phyloP scores from a whole-genome alignment of 2,797 vertebrate species.

The Ibycter americanus region DNA sequence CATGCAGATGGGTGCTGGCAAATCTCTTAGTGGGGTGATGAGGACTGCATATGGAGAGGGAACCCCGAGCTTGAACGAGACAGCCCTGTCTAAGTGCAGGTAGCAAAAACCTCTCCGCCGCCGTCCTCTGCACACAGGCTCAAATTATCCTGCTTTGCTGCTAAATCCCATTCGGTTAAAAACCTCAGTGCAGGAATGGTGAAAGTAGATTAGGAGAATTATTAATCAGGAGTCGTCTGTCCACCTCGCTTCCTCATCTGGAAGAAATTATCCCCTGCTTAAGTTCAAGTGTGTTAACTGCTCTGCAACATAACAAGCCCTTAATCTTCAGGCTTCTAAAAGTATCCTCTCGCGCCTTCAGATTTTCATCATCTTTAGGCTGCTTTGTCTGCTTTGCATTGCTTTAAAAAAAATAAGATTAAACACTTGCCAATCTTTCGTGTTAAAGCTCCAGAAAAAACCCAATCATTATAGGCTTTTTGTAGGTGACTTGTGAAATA shows the following conservation, averaged over 20 bases:
- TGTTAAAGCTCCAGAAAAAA: neutral
- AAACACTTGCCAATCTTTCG: neutral
- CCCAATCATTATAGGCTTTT: neutral
- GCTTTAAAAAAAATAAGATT: neutral
- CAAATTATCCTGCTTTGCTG: slow-evolving; percentile 13
- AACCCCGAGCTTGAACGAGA: neutral
- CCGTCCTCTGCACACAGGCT: neutral
- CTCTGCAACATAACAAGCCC: slow-evolving; percentile 22
- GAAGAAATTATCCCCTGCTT: slow-evolving; percentile 57
- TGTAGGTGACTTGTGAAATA: slow-evolving; percentile 30
- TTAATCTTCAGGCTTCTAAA: slow-evolving; percentile 58
- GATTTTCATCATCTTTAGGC: slow-evolving; percentile 13
- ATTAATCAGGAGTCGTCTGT: slow-evolving; percentile 60
- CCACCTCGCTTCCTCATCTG: slow-evolving; percentile 49
- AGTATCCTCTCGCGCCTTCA: slow-evolving; percentile 13
- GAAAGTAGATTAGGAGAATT: slow-evolving; percentile 66
- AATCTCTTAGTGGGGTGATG: neutral
- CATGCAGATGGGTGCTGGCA: neutral
- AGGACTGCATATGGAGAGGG: neutral
- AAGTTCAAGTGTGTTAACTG: slow-evolving; percentile 57
- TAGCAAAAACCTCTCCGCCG: neutral
- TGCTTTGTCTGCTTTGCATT: neutral
- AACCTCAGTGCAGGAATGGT: neutral
- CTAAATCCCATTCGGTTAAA: slow-evolving; percentile 25
- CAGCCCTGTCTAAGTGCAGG: neutral